Conservation (phyloP, 2,888 invertebrate species). For the Aleiodes testaceus region DNA sequence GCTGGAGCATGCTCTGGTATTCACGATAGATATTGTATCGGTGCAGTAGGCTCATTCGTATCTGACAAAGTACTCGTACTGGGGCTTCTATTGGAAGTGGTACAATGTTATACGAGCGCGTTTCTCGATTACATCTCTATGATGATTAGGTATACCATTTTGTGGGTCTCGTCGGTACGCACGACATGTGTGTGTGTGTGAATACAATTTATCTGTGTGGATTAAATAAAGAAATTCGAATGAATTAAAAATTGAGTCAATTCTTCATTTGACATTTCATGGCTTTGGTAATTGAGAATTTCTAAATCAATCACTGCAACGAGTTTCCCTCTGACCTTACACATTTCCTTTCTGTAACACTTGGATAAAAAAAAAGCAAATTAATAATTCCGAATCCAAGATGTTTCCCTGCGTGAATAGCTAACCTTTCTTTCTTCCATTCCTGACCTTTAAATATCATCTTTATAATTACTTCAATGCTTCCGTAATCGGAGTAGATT, state of each 20-base stretch:
- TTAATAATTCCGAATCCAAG: too few relatives aligned
- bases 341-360: too few relatives aligned
- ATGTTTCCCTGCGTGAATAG: not conserved
- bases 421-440: not conserved
- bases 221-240: too few relatives aligned
- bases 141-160: constrained; percentile 59
- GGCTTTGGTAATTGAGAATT: too few relatives aligned
- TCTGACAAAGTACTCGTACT: constrained; percentile 42
- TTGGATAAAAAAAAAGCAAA: too few relatives aligned
- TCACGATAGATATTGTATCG: constrained; percentile 52
- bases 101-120: constrained; percentile 56
- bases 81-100: constrained; percentile 37
- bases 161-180: constrained; percentile 47
- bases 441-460: constrained; percentile 12
- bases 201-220: constrained; percentile 13
- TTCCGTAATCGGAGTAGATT: not conserved
- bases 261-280: too few relatives aligned
- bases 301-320: too few relatives aligned
- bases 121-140: constrained; percentile 62
- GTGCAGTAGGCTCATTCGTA: constrained; percentile 18
- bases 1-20: constrained; percentile 45
- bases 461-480: not conserved
- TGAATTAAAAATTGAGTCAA: too few relatives aligned
- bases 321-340: too few relatives aligned
- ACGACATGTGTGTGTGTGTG: not conserved